These are phyloP conservation scores for Oscheius onirici DNA, from an alignment of 2,888 invertebrate species.

Conservation along the genomic window DNA sequence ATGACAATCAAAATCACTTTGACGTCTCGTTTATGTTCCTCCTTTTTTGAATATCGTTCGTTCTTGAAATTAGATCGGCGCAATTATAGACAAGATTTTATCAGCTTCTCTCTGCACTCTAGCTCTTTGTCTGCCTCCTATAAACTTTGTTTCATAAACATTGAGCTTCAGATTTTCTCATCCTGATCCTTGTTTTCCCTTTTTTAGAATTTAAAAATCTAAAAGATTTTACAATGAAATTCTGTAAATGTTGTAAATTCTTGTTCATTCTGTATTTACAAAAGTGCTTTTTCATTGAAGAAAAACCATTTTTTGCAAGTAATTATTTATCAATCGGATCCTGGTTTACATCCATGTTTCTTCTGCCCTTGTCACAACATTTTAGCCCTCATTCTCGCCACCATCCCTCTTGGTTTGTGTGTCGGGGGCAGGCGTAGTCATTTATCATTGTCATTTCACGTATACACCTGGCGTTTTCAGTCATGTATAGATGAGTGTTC, in stretches of 20 bases:
- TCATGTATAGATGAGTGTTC: constrained; percentile 31
- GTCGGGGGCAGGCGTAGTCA: constrained; percentile 12
- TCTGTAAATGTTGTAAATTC: too few relatives aligned
- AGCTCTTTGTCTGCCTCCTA: background rate
- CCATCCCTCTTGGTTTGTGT: constrained; percentile 7
- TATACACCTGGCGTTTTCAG: constrained; percentile 14
- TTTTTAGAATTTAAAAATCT: too few relatives aligned
- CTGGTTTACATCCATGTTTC: too few relatives aligned
- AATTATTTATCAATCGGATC: too few relatives aligned
- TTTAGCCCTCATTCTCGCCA: constrained; percentile 9
- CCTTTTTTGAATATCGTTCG: background rate
- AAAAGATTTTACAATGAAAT: too few relatives aligned
- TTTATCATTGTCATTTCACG: constrained; percentile 17
- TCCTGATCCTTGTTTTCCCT: too few relatives aligned
- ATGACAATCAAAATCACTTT: constrained; percentile 30
- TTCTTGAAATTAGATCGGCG: too few relatives aligned
- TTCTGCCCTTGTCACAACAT: too few relatives aligned
- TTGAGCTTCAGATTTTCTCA: background rate
- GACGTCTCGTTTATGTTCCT: background rate
- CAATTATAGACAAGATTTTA: background rate
- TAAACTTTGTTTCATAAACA: constrained; percentile 7
- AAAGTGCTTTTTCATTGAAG: too few relatives aligned
- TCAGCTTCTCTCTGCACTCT: background rate
- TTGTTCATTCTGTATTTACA: too few relatives aligned
- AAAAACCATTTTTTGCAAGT: too few relatives aligned